These are phyloP conservation scores for Oreochromis aureus DNA, from an alignment of 2,113 vertebrate species.

Conservation along the genomic window DNA sequence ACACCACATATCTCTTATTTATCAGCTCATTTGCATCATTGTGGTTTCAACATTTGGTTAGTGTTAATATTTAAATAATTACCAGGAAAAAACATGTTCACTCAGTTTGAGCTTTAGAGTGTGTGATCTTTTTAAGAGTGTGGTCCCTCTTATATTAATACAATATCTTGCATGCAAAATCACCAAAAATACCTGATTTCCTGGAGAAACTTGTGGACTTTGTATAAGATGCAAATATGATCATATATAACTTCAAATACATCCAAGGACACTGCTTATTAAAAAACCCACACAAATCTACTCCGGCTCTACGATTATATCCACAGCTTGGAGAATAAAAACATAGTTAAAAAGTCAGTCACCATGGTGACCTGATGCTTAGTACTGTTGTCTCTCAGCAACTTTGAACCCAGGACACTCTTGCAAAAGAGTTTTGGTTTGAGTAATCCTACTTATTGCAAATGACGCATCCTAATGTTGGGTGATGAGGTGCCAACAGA, in stretches of 20 bases:
- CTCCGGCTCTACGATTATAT: neutral
- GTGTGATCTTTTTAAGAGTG: neutral
- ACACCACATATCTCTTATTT: neutral
- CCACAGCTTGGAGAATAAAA: neutral
- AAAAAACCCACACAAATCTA: neutral
- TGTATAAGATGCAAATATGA: neutral
- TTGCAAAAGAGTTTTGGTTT: neutral
- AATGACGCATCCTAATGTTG: neutral
- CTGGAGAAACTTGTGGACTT: neutral
- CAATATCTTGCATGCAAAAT: neutral
- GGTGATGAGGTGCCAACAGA: neutral
- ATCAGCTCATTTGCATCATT: neutral
- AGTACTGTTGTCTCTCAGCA: neutral
- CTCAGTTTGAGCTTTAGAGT: neutral
- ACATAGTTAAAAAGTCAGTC: neutral
- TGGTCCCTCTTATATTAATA: neutral
- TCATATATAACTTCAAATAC: neutral
- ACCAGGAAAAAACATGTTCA: neutral
- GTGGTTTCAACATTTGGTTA: neutral
- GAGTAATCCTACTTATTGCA: rapidly evolving
- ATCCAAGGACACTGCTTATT: neutral
- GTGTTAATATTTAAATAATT: neutral
- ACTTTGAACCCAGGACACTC: neutral
- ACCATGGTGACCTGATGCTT: neutral
- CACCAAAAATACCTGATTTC: neutral